phyloP scores from a whole-genome alignment of 2,888 invertebrate species.

The Mellilla xanthometata region DNA sequence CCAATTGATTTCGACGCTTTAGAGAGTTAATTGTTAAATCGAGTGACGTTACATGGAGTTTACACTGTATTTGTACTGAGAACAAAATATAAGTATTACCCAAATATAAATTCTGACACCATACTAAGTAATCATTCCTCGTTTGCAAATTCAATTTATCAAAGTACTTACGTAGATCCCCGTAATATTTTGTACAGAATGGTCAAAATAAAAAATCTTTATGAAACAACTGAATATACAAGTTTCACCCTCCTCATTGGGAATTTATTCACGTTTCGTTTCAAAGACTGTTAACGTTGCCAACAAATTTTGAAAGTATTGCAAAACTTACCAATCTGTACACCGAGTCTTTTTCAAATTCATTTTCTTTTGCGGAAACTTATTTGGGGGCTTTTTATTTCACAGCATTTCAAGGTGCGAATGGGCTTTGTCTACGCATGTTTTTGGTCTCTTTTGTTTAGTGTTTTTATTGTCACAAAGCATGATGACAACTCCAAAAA shows the following conservation, averaged over 20 bases:
- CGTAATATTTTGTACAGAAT: not conserved
- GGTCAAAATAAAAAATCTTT: constrained; percentile 6
- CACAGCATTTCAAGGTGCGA: constrained; percentile 36
- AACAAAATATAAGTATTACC: no score
- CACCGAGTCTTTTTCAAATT: constrained; percentile 41
- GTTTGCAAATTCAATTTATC: no score
- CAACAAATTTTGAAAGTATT: constrained; percentile 52
- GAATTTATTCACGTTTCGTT: constrained; percentile 55
- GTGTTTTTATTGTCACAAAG: no score
- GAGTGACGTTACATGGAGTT: no score
- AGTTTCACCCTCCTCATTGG: constrained; percentile 46
- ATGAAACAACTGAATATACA: constrained; percentile 33
- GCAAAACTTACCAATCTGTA: constrained; percentile 50
- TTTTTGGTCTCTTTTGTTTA: not conserved
- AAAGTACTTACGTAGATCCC: not conserved
- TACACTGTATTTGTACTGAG: no score
- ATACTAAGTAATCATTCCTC: no score
- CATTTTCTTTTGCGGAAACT: constrained; percentile 12
- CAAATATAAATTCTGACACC: no score
- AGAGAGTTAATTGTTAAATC: no score
- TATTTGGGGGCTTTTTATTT: constrained; percentile 14
- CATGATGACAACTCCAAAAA: no score
- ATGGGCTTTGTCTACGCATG: constrained; percentile 11
- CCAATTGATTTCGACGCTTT: no score
- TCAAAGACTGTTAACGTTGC: constrained; percentile 49